These are phyloP conservation scores for Peromyscus eremicus DNA, from an alignment of 2,797 vertebrate genomes.

Conservation along the genomic window DNA sequence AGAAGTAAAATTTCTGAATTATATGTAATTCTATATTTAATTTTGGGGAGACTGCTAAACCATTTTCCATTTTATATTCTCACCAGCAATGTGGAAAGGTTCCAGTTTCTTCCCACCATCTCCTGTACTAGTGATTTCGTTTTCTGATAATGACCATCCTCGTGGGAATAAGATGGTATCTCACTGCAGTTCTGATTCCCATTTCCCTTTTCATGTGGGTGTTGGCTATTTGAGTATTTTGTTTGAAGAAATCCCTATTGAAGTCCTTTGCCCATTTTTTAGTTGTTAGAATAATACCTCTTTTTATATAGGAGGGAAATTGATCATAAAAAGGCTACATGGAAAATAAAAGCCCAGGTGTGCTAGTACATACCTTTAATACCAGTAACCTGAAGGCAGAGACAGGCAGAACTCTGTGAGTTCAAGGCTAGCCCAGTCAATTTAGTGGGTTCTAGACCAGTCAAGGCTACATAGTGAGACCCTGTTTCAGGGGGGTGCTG, in stretches of 20 bases:
- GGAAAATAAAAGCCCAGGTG: neutral
- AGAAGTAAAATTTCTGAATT: neutral
- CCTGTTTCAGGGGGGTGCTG: neutral
- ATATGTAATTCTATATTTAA: neutral
- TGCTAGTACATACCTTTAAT: neutral
- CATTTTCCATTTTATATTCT: neutral
- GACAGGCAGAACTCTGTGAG: neutral
- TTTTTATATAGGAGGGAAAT: constrained; percentile 1
- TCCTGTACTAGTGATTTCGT: neutral
- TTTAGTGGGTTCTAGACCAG: neutral
- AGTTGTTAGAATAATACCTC: neutral
- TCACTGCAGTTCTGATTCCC: neutral
- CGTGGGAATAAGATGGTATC: neutral
- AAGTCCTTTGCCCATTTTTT: neutral
- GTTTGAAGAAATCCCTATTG: constrained; percentile 22
- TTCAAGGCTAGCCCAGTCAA: neutral
- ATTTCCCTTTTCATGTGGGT: neutral
- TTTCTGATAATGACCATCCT: neutral
- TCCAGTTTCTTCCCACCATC: neutral
- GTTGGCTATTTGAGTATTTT: neutral
- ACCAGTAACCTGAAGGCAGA: neutral
- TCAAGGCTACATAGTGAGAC: neutral
- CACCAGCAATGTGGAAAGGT: neutral
- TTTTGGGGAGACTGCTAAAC: neutral
- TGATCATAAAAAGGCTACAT: neutral